Percentiles rank a stretch among this genome's conserved stretches.
phyloP scores from a whole-genome alignment of 2,888 invertebrate species.

The Synergus gifuensis region DNA sequence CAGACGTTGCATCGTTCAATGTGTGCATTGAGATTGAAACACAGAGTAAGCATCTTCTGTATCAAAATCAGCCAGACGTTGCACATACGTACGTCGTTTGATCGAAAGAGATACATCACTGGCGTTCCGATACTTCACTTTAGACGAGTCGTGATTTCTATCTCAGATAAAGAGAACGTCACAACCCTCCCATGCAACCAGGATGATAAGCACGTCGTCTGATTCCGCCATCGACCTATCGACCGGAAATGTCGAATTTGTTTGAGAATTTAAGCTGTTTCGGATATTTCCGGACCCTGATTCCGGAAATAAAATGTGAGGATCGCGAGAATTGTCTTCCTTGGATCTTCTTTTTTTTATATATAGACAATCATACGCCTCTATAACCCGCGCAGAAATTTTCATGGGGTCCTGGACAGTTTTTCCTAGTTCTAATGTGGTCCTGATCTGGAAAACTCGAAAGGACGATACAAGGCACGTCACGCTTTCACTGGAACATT shows the following conservation, averaged over 20 bases:
- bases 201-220: constrained; percentile 27
- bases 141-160: constrained; percentile 11
- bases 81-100: not conserved
- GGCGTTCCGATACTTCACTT: not conserved
- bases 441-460: no score
- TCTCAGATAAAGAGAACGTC: constrained; percentile 10
- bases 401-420: no score
- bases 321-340: not conserved
- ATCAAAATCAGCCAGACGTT: not conserved
- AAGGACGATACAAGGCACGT: no score
- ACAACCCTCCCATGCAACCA: not conserved
- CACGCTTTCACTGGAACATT: no score
- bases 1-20: not conserved
- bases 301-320: not conserved
- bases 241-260: constrained; percentile 32
- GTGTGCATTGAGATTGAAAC: not conserved
- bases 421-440: no score
- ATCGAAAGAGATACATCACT: constrained; percentile 1
- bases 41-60: not conserved
- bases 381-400: no score
- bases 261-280: constrained; percentile 7
- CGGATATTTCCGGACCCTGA: constrained; percentile 15
- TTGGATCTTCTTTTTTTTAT: not conserved
- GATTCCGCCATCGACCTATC: constrained; percentile 9
- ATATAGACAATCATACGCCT: not conserved